phyloP scores from a whole-genome alignment of 2,113 vertebrate species.

The Podocnemis expansa region DNA sequence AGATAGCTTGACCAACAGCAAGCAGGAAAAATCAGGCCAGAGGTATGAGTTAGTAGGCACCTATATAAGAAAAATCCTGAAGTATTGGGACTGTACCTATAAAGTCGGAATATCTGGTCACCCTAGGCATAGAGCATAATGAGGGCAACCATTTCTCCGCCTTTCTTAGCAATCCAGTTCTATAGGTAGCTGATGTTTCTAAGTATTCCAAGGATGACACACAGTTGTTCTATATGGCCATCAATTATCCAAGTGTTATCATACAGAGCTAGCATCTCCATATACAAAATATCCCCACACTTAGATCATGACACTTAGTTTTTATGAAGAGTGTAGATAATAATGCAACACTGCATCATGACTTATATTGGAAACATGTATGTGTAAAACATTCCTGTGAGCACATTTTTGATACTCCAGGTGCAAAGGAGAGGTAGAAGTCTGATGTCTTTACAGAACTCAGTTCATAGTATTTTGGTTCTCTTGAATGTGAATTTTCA shows the following conservation, averaged over 20 bases:
- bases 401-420: background rate
- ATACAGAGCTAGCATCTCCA: background rate
- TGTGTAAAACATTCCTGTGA: background rate
- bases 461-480: background rate
- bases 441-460: background rate
- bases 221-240: background rate
- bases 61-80: too few relatives aligned
- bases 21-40: too few relatives aligned
- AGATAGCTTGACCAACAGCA: too few relatives aligned
- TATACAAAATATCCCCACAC: background rate
- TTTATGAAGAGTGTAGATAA: background rate
- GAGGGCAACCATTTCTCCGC: background rate
- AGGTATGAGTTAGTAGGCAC: too few relatives aligned
- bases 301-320: background rate
- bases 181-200: background rate
- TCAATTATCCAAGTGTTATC: background rate
- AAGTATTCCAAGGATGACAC: background rate
- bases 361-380: background rate
- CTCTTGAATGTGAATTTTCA: background rate
- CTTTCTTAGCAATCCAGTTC: background rate
- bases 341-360: background rate
- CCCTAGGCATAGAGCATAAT: background rate
- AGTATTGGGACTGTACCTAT: too few relatives aligned
- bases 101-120: too few relatives aligned
- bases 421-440: background rate